A percentile compares a stretch with the other conserved stretches of the same genome.
Evolutionary conservation across 2,113 vertebrate genomes (phyloP).

Genomic region (Uropsilus gracilis): DNA sequence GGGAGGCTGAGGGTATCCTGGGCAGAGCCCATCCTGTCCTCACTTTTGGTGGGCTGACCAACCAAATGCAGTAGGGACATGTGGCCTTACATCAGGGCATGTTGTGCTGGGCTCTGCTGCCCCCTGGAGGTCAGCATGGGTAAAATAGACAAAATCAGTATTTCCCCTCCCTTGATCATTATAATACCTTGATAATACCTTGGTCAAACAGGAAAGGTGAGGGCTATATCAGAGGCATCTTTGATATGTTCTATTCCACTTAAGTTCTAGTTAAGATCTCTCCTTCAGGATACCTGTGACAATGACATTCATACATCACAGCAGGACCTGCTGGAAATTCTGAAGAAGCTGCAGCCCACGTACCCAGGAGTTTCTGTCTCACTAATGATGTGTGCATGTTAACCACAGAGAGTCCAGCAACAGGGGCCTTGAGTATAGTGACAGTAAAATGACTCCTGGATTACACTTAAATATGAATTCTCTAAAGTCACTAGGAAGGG

Average conservation of each 20-base stretch:
- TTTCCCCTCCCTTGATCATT: background rate
- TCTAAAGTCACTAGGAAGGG: background rate
- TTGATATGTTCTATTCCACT: background rate
- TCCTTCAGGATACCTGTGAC: background rate
- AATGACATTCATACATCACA: background rate
- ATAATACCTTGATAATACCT: too few species aligned
- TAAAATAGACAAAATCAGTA: background rate
- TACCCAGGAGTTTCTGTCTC: background rate
- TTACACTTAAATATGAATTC: background rate
- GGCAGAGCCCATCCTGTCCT: background rate
- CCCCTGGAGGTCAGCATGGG: slow-evolving; percentile 37
- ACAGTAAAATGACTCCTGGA: background rate
- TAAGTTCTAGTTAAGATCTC: background rate
- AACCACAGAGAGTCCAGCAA: background rate
- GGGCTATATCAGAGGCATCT: background rate
- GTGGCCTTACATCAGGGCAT: rapidly evolving
- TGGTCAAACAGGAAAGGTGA: background rate
- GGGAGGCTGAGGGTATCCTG: background rate
- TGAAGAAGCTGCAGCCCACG: background rate
- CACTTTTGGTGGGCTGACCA: background rate
- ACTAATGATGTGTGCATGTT: background rate
- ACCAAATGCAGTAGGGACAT: rapidly evolving
- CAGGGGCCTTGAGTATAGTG: background rate
- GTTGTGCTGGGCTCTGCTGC: slow-evolving; percentile 28
- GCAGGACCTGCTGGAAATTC: background rate